phyloP scores from a whole-genome alignment of 2,797 vertebrate species.

The Myiothlypis chrysogaster region DNA sequence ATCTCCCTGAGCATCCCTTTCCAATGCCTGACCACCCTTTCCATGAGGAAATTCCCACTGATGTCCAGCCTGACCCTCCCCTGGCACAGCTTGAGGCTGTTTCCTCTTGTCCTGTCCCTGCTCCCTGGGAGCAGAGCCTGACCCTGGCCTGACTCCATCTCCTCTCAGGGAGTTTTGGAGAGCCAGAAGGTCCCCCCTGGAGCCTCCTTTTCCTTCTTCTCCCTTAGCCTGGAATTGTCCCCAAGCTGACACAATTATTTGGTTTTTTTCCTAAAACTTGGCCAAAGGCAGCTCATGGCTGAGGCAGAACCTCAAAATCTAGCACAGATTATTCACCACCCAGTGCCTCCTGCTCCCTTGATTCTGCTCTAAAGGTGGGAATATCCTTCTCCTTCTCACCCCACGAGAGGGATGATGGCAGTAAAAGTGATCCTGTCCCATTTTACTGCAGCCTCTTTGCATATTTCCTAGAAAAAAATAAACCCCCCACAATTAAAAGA shows the following conservation, averaged over 20 bases:
- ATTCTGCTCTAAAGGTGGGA: accelerated
- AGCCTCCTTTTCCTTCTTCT: neutral
- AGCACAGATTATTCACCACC: neutral
- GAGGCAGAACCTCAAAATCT: neutral
- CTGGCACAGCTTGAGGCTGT: neutral
- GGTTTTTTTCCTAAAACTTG: neutral
- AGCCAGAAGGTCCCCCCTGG: neutral
- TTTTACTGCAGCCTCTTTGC: neutral
- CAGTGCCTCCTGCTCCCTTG: neutral
- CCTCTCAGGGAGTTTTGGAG: neutral
- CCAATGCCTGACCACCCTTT: neutral
- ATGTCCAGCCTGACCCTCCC: neutral
- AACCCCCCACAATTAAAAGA: neutral
- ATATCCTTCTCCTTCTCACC: neutral
- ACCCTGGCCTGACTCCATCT: accelerated
- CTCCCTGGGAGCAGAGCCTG: accelerated
- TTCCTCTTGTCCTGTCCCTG: neutral
- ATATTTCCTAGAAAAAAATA: neutral
- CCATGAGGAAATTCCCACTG: neutral
- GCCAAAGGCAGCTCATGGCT: neutral
- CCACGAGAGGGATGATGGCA: accelerated
- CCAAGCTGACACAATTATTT: neutral
- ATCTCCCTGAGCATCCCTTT: neutral
- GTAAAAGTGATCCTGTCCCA: neutral
- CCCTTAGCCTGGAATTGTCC: neutral